Base-by-base conservation (phyloP, 1,140 invertebrate genomes). In the Batillaria attramentaria region DNA sequence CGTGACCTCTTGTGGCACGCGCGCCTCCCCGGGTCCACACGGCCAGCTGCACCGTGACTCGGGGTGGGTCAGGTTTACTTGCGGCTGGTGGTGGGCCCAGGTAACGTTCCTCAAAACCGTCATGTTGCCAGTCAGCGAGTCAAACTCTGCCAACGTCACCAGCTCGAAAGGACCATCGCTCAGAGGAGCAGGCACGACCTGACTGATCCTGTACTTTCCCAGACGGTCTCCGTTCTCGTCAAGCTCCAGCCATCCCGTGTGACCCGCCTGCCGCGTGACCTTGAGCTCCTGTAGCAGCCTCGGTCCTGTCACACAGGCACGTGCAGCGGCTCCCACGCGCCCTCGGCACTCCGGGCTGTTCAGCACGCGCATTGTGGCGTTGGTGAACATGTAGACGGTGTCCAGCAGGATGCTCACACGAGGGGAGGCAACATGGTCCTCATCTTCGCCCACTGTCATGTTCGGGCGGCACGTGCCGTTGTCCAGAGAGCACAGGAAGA, bases 311-410 rank as follows among this genome's bases (percentile, higher is more conserved):
- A 84, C 77, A 37, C 84, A 85, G 1, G 8, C 8, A 13, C 79
- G 77, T 18, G 57, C 68, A 13, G n/a, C n/a, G 20, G 16, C 37
- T 35, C 41, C 39, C 18, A 42, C 35, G 18, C 24, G 66, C 2
- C 28, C 31, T 13, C 76, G 65, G 62, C 82, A 80, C 3, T 50
- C 28, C 3, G 20, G 1, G n/a, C 68, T 62, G 43, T 60, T 24
- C 8, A 79, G 16, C 8, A 79, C 20, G 1, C 65, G 90, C 83
- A 94, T 92, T 8, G 96, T 91, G 0, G 95, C 95, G 84, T 95
- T 92, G 3, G 95, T 96, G 87, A 96, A 95, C 0, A 95, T 94
- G 85, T 95, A 95, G 10, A 97, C 95, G 35, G 95, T 95, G 88
- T 96, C 95, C 28, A 96, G 94, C 35, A 62, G 2, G 24, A 16